Conservation (phyloP, 2,797 vertebrate genomes). For the Enteromius paludinosus region DNA sequence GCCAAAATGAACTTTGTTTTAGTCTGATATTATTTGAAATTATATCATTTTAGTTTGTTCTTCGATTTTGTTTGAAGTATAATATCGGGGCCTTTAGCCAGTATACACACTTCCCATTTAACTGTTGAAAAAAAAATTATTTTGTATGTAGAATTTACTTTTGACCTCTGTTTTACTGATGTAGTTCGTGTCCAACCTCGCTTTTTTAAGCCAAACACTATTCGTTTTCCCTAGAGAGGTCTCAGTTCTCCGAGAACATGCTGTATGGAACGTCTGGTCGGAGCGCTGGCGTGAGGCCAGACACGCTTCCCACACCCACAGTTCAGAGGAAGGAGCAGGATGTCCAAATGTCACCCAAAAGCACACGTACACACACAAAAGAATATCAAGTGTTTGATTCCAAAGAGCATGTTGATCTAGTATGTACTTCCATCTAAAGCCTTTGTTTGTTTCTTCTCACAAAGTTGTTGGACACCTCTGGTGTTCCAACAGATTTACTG, state of each 20-base stretch:
- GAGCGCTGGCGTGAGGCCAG: slow-evolving; percentile 26
- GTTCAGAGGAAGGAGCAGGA: slow-evolving; percentile 11
- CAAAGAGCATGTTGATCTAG: slow-evolving; percentile 18
- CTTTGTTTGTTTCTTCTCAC: slow-evolving; percentile 34
- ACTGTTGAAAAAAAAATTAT: background rate
- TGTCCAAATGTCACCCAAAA: slow-evolving; percentile 29
- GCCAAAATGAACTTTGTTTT: no score
- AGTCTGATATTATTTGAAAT: no score
- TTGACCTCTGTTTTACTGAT: background rate
- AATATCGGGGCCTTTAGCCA: no score
- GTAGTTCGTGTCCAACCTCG: slow-evolving; percentile 12
- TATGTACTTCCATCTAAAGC: slow-evolving; percentile 4
- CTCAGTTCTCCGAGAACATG: slow-evolving; percentile 33
- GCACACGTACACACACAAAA: slow-evolving; percentile 14
- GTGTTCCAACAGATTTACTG: slow-evolving; percentile 31
- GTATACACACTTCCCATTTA: background rate
- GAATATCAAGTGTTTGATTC: slow-evolving; percentile 28
- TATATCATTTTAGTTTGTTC: no score
- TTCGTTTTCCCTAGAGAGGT: slow-evolving; percentile 39
- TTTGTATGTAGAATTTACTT: background rate
- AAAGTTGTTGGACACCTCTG: slow-evolving; percentile 19
- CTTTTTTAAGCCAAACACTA: background rate
- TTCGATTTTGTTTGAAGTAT: no score
- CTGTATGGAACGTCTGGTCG: slow-evolving; percentile 46
- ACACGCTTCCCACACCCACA: slow-evolving; percentile 14